Percentiles rank a stretch among this genome's conserved stretches.
phyloP scores from a whole-genome alignment of 2,797 vertebrate species.

The Sphenopsis melanotis region DNA sequence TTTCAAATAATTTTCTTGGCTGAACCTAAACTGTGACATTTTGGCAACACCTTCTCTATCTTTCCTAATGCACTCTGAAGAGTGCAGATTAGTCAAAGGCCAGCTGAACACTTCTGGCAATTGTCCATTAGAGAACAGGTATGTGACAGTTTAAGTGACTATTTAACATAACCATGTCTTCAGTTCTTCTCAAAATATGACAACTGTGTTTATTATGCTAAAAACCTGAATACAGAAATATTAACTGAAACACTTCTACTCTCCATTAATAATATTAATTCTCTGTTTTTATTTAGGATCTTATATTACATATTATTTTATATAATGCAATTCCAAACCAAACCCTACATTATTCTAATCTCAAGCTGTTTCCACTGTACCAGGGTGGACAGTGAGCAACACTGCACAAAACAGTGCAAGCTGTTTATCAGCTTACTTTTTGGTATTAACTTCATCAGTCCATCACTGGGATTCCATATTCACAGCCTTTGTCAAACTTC shows the following conservation, averaged over 20 bases:
- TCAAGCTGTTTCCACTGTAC: background rate
- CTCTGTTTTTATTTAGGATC: background rate
- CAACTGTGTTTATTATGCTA: background rate
- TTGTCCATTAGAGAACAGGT: background rate
- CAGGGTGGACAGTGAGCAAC: background rate
- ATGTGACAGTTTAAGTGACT: background rate
- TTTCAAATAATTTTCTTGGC: background rate
- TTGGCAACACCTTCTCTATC: background rate
- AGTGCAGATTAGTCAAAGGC: background rate
- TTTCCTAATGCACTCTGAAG: background rate
- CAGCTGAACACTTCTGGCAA: background rate
- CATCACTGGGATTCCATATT: background rate
- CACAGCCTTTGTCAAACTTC: background rate
- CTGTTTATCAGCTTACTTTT: background rate
- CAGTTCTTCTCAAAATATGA: background rate
- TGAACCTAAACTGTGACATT: background rate
- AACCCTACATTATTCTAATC: background rate
- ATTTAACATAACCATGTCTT: background rate
- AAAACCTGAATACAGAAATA: background rate
- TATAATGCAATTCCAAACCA: background rate
- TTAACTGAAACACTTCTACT: background rate
- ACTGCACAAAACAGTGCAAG: background rate
- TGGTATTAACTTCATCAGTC: background rate
- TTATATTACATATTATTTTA: background rate
- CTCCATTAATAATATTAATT: background rate